Percentiles rank a stretch among this genome's conserved stretches.
phyloP scores from a whole-genome alignment of 2,888 invertebrate species.

The Acanthoscelides obtectus region DNA sequence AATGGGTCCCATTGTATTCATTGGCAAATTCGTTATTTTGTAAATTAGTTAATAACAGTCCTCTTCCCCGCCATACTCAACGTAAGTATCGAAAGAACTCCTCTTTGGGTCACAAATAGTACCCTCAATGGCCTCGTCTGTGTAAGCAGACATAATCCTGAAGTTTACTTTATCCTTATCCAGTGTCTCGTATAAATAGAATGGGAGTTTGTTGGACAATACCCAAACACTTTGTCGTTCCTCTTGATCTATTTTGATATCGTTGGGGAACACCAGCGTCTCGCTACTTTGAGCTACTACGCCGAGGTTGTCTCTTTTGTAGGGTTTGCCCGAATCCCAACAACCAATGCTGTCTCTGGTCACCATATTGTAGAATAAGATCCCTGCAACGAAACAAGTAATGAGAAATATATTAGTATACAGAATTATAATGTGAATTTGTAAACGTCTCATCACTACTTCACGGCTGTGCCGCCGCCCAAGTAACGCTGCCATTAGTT shows the following conservation, averaged over 20 bases:
- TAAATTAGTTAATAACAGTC: conserved; percentile 19
- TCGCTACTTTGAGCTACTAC: conserved; percentile 58
- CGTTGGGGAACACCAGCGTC: conserved; percentile 74
- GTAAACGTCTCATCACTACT: no score
- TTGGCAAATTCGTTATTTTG: no score
- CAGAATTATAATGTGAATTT: no score
- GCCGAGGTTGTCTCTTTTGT: conserved; percentile 58
- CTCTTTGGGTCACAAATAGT: conserved; percentile 65
- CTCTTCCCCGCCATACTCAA: conserved; percentile 11
- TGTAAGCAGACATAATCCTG: conserved; percentile 64
- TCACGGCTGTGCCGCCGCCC: no score
- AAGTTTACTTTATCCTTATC: conserved; percentile 66
- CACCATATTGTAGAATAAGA: conserved; percentile 77
- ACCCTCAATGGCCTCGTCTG: conserved; percentile 58
- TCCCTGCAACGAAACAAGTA: conserved; percentile 28
- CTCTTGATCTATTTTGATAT: conserved; percentile 70
- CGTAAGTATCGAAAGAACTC: conserved; percentile 10
- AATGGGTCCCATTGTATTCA: no score
- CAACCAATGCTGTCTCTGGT: conserved; percentile 72
- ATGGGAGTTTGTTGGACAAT: conserved; percentile 68
- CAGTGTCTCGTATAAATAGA: conserved; percentile 64
- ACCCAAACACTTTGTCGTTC: conserved; percentile 69
- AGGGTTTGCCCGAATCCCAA: conserved; percentile 72
- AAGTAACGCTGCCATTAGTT: no score
- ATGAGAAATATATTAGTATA: no score